phyloP scores from a whole-genome alignment of 2,113 vertebrate species.

The Sylvietta virens region DNA sequence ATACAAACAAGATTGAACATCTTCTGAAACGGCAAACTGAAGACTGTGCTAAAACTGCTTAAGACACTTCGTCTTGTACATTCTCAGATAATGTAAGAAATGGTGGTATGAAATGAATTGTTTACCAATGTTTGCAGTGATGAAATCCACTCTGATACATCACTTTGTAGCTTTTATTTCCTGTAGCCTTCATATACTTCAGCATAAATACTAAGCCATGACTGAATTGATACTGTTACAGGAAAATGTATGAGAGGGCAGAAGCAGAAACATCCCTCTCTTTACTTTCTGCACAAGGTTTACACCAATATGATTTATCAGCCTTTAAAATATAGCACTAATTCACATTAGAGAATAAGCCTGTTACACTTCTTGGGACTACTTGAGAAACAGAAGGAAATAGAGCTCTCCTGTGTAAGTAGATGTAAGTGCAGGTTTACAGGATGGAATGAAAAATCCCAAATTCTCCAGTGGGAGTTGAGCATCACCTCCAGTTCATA shows the following conservation, averaged over 20 bases:
- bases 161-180: not conserved
- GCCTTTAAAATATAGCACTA: not conserved
- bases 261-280: not conserved
- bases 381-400: not conserved
- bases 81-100: accelerated
- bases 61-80: not conserved
- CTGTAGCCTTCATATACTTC: not conserved
- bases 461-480: not conserved
- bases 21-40: not conserved
- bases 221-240: not conserved
- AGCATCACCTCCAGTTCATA: not conserved
- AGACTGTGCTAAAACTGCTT: not conserved
- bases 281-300: not conserved
- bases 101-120: not conserved
- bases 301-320: not conserved
- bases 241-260: not conserved
- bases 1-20: not conserved
- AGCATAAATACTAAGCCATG: not conserved
- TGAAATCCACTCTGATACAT: not conserved
- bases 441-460: not conserved
- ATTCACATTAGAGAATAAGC: not conserved
- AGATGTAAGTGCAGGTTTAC: not conserved
- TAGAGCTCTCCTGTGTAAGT: not conserved
- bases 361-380: not conserved
- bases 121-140: not conserved